phyloP scores from a whole-genome alignment of 2,888 invertebrate species.

The Yponomeuta malinellus region DNA sequence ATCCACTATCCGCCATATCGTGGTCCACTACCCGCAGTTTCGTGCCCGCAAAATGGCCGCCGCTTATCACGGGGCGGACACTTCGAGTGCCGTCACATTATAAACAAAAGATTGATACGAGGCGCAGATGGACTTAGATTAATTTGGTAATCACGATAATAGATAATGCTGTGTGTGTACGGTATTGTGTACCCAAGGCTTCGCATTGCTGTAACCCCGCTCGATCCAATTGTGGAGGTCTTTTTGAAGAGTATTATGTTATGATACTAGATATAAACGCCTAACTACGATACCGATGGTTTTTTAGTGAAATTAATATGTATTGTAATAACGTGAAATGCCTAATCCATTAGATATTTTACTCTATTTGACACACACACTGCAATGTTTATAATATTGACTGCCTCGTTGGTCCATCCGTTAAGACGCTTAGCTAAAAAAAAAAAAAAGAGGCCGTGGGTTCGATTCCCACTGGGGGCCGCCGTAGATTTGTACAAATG shows the following conservation, averaged over 20 bases:
- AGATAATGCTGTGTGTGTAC: slow-evolving; percentile 14
- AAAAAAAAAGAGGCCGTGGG: too few relatives aligned
- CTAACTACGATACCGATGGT: not conserved
- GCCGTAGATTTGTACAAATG: too few relatives aligned
- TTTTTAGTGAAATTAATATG: not conserved
- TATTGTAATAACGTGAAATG: not conserved
- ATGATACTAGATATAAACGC: slow-evolving; percentile 1
- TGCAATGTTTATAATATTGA: slow-evolving; percentile 13
- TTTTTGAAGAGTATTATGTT: slow-evolving; percentile 2
- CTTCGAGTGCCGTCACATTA: not conserved
- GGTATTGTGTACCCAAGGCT: slow-evolving; percentile 12
- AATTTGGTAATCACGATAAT: slow-evolving; percentile 15
- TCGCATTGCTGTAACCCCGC: slow-evolving; percentile 14
- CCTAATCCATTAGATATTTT: slow-evolving; percentile 8
- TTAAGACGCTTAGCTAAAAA: too few relatives aligned
- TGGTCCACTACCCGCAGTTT: slow-evolving; percentile 8
- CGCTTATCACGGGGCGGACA: slow-evolving; percentile 13
- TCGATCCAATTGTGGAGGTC: slow-evolving; percentile 3
- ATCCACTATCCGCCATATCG: slow-evolving; percentile 18
- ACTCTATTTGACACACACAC: slow-evolving; percentile 9
- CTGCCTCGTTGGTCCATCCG: too few relatives aligned
- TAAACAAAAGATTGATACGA: slow-evolving; percentile 6
- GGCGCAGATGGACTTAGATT: slow-evolving; percentile 16
- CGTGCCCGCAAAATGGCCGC: slow-evolving; percentile 15
- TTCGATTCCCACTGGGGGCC: too few relatives aligned